These are phyloP conservation scores for Syrphus vitripennis DNA, from an alignment of 2,888 invertebrate genomes.

Conservation along the genomic window DNA sequence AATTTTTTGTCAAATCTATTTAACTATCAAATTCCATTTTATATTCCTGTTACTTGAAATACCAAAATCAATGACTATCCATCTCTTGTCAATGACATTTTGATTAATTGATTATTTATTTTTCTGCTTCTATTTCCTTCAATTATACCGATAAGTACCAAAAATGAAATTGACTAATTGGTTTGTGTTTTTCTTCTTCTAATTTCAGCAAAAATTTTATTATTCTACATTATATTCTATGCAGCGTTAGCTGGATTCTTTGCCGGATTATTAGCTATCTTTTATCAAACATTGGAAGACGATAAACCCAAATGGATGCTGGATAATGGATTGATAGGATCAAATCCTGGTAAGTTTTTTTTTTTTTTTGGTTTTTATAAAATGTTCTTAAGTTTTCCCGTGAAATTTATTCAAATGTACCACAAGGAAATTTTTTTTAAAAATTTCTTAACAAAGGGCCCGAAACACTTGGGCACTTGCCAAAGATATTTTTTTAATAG, in stretches of 20 bases:
- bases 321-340: constrained; percentile 92
- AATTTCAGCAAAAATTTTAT: constrained; percentile 93
- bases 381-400: neutral
- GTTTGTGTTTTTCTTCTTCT: constrained; percentile 43
- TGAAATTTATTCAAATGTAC: neutral
- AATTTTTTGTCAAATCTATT: neutral
- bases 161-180: neutral
- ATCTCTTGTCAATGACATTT: neutral
- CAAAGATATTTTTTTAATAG: no score
- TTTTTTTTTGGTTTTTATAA: no score
- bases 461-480: no score
- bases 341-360: constrained; percentile 94
- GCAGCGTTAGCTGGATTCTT: constrained; percentile 96
- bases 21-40: neutral
- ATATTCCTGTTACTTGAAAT: neutral
- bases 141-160: no score
- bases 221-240: constrained; percentile 98
- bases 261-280: constrained; percentile 95
- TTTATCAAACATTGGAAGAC: constrained; percentile 94
- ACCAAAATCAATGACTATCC: neutral
- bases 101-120: constrained; percentile 2
- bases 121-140: neutral
- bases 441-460: no score
- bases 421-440: neutral
- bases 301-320: constrained; percentile 95